phyloP scores from a whole-genome alignment of 2,888 invertebrate genomes.

The Drosophila anomalata region DNA sequence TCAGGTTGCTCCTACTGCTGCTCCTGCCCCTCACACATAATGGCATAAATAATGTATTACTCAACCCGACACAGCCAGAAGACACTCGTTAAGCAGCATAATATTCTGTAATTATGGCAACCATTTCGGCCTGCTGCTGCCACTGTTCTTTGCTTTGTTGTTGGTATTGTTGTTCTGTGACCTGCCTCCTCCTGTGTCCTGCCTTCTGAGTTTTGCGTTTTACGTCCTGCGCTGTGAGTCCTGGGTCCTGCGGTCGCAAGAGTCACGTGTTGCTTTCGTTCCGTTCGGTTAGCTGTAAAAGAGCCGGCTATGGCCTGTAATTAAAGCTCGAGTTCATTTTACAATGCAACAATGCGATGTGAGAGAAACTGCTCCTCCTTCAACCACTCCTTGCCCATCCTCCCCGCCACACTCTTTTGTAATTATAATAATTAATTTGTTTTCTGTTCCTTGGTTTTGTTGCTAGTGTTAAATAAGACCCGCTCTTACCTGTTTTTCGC shows the following conservation, averaged over 20 bases:
- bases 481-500: conserved; percentile 10
- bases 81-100: conserved; percentile 54
- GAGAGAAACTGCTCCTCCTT: background rate
- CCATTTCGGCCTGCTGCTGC: conserved; percentile 30
- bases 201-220: background rate
- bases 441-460: conserved; percentile 30
- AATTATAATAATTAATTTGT: conserved; percentile 46
- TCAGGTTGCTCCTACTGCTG: background rate
- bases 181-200: background rate
- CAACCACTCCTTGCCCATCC: background rate
- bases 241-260: conserved; percentile 21
- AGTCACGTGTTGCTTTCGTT: conserved; percentile 40
- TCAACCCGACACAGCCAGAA: conserved; percentile 14
- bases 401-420: conserved; percentile 20
- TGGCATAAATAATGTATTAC: conserved; percentile 35
- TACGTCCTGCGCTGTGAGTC: background rate
- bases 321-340: conserved; percentile 65
- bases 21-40: conserved; percentile 20
- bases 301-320: conserved; percentile 55
- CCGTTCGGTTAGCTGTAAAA: conserved; percentile 52
- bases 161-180: background rate
- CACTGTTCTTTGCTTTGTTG: background rate
- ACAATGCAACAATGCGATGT: conserved; percentile 39
- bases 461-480: conserved; percentile 11
- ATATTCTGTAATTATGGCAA: conserved; percentile 64